Base-by-base conservation (phyloP, 2,888 invertebrate species). In the Rhagonycha lutea region DNA sequence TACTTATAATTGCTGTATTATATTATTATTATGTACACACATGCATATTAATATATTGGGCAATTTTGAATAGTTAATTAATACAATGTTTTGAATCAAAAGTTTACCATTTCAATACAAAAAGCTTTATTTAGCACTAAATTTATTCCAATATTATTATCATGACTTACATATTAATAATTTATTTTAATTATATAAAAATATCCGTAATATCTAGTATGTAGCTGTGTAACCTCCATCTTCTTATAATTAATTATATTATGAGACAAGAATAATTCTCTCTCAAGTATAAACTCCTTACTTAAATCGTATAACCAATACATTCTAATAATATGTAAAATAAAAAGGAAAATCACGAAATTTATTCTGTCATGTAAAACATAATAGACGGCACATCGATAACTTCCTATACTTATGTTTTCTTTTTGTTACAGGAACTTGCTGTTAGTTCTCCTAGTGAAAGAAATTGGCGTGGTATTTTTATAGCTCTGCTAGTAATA, bases 391-490 rank as follows among this genome's bases (percentile, higher is more conserved):
- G n/a, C 32, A 32, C n/a, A 32, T 32, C 32, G 47, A 47, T 47
- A 47, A 47, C n/a, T 47, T 47, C 8, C 26, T 65, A 65, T 10
- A 18, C 18, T 18, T 18, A 47, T 47, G n/a, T 8, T 47, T 7
- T 78, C 72, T 75, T 77, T 81, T 83, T 81, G 79, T 90, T 89
- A 4, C 91, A 98, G 97, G 97, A 98, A 88, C 88, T 98, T 87
- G 97, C 96, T 82, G 95, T 95, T 61, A 92, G 94, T 70, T 94
- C 95, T 12, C 95, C 96, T 4, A 95, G 93, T 79, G 93, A 97
- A 87, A 91, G 97, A 79, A 98, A 98, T 90, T 98, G 98, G 97
- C 92, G 96, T 65, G 98, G 98, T 14, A 97, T 98, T 84, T 93
- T 95, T 82, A 98, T 97, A 81, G 97, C 97, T 0, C 89, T 97